Percentiles rank a stretch among this genome's conserved stretches.
Conservation (phyloP, 2,113 vertebrate genomes). For the Excalfactoria chinensis region DNA sequence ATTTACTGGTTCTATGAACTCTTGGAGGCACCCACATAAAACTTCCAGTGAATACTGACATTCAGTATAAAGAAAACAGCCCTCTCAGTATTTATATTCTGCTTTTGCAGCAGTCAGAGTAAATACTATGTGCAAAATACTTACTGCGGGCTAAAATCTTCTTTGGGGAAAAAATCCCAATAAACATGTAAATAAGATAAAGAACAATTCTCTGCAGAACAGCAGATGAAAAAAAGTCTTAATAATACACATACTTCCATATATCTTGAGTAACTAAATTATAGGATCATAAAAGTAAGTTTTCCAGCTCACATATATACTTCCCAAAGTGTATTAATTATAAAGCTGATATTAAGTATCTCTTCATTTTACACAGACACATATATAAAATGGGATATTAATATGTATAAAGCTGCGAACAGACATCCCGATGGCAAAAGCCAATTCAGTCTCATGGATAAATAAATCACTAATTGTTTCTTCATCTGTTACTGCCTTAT, state of each 20-base stretch:
- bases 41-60: background rate
- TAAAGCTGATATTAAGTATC: background rate
- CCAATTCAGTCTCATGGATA: background rate
- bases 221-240: background rate
- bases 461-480: conserved; percentile 11
- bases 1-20: background rate
- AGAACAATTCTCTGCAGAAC: background rate
- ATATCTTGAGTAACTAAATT: background rate
- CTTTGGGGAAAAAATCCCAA: background rate
- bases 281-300: background rate
- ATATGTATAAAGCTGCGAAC: background rate
- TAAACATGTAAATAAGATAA: background rate
- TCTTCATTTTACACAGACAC: background rate
- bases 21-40: background rate
- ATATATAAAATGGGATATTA: background rate
- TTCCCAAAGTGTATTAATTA: background rate
- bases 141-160: background rate
- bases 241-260: background rate
- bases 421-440: background rate
- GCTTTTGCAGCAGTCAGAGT: background rate
- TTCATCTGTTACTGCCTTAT: conserved; percentile 8
- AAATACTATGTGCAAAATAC: background rate
- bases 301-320: background rate
- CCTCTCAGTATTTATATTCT: background rate
- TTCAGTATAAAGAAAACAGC: background rate